These are phyloP conservation scores for Cheilosia grossa DNA, from an alignment of 2,888 invertebrate species.

Conservation along the genomic window DNA sequence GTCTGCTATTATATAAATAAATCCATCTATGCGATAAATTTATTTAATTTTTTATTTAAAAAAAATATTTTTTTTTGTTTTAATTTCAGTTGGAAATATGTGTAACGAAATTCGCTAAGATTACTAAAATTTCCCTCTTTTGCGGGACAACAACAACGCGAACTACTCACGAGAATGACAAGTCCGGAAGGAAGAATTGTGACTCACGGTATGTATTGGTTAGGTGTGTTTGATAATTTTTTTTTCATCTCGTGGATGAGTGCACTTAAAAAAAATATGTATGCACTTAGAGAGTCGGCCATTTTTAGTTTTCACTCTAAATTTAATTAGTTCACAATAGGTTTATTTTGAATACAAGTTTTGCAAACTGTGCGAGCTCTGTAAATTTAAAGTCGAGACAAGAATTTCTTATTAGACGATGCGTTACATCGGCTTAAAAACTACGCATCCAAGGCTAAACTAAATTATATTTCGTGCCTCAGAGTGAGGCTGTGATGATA, in stretches of 20 bases:
- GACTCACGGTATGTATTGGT: slow-evolving; percentile 60
- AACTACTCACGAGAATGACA: slow-evolving; percentile 57
- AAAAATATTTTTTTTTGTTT: not conserved
- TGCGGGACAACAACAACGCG: slow-evolving; percentile 6
- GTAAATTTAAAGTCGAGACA: too few species aligned
- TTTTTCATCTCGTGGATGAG: not conserved
- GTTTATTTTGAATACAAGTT: too few species aligned
- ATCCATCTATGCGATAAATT: not conserved
- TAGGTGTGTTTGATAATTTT: not conserved
- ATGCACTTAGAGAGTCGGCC: too few species aligned
- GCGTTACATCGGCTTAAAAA: too few species aligned
- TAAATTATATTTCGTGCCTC: too few species aligned
- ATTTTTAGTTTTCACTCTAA: too few species aligned
- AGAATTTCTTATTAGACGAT: too few species aligned
- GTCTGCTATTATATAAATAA: not conserved
- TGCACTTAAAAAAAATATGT: too few species aligned
- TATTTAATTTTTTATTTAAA: not conserved
- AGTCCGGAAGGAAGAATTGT: slow-evolving; percentile 74
- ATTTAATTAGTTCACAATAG: too few species aligned
- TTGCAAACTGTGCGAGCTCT: too few species aligned
- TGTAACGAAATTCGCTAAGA: slow-evolving; percentile 39
- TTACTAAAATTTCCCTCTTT: slow-evolving; percentile 9
- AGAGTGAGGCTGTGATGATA: too few species aligned
- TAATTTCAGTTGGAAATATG: slow-evolving; percentile 43
- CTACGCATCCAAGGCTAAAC: too few species aligned